Conservation (phyloP, 2,888 invertebrate species). For the Dione juno region DNA sequence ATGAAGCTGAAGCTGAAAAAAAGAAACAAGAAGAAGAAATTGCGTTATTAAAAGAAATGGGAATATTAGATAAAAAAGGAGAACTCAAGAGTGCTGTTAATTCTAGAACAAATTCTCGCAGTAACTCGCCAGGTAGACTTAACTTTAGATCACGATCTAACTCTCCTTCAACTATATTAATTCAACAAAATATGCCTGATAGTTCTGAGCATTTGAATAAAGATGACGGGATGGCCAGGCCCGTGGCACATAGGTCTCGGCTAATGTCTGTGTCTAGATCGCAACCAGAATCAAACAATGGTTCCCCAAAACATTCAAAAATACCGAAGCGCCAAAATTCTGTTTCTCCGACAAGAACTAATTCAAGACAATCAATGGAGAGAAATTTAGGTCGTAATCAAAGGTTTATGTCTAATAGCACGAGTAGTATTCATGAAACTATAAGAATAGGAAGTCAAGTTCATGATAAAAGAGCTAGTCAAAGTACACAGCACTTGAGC, state of each 20-base stretch:
- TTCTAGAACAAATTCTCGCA: slow-evolving; percentile 66
- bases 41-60: slow-evolving; percentile 78
- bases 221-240: slow-evolving; percentile 60
- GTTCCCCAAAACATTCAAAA: slow-evolving; percentile 78
- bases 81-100: slow-evolving; percentile 58
- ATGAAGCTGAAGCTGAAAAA: slow-evolving; percentile 74
- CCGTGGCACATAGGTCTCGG: slow-evolving; percentile 68
- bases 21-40: slow-evolving; percentile 75
- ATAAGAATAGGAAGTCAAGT: slow-evolving; percentile 71
- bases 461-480: slow-evolving; percentile 69
- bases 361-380: slow-evolving; percentile 57
- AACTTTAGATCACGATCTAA: slow-evolving; percentile 73
- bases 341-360: slow-evolving; percentile 69
- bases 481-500: slow-evolving; percentile 72
- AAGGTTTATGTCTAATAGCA: slow-evolving; percentile 76
- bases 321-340: slow-evolving; percentile 78
- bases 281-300: slow-evolving; percentile 75
- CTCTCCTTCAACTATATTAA: slow-evolving; percentile 71
- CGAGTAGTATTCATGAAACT: slow-evolving; percentile 78
- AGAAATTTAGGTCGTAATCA: slow-evolving; percentile 66
- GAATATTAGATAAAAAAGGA: slow-evolving; percentile 67
- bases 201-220: slow-evolving; percentile 62
- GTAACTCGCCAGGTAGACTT: slow-evolving; percentile 72
- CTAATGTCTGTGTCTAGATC: slow-evolving; percentile 69
- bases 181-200: slow-evolving; percentile 61